Evolutionary conservation across 2,888 invertebrate species (phyloP).

Genomic region (Sipha maydis): DNA sequence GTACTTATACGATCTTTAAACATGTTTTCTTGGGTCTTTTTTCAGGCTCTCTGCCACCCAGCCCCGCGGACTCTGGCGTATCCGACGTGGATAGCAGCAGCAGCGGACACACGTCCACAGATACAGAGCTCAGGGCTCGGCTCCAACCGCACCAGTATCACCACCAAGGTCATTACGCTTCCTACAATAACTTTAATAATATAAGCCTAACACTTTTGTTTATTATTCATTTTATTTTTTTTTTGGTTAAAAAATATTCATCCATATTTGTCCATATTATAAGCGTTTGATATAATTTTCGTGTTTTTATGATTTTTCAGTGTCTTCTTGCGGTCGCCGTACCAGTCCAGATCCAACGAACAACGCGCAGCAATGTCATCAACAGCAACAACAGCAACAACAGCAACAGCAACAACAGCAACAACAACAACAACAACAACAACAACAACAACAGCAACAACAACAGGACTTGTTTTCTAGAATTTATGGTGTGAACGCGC

Average conservation of each 20-base stretch:
- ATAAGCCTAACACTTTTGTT: background rate
- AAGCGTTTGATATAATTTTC: background rate
- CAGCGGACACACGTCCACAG: conserved; percentile 72
- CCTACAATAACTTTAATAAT: background rate
- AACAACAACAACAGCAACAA: conserved; percentile 35
- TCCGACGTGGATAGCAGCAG: conserved; percentile 96
- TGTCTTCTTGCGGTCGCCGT: conserved; percentile 57
- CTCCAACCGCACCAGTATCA: conserved; percentile 74
- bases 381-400: conserved; percentile 47
- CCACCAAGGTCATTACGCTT: conserved; percentile 63
- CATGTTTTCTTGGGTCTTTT: conserved; percentile 66
- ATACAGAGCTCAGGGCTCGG: conserved; percentile 84
- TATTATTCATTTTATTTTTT: background rate
- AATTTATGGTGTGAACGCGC: conserved; percentile 48
- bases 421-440: conserved; percentile 35
- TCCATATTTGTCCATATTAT: background rate
- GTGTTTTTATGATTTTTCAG: conserved; percentile 27
- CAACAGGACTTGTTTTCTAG: conserved; percentile 58
- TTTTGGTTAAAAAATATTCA: background rate
- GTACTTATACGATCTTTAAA: background rate
- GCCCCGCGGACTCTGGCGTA: conserved; percentile 96
- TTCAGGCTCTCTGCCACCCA: conserved; percentile 93
- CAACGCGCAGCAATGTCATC: conserved; percentile 47
- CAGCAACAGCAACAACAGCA: conserved; percentile 42
- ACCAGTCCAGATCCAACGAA: conserved; percentile 47